Evolutionary conservation across 1,140 invertebrate genomes (phyloP).

Genomic region (Heliconius eleuchia): DNA sequence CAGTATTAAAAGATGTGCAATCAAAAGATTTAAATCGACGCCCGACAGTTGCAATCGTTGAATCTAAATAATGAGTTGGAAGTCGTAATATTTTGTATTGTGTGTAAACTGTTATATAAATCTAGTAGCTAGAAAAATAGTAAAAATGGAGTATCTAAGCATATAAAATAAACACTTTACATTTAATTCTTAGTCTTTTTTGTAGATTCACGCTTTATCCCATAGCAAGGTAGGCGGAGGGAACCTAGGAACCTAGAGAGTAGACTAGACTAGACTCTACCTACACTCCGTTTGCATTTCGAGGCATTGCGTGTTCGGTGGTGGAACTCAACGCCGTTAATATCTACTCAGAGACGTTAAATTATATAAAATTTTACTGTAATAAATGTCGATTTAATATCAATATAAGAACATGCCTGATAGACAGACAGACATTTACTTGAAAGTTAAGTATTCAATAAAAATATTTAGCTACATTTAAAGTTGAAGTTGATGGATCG

Average conservation of each 20-base stretch:
- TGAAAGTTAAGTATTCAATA: not conserved
- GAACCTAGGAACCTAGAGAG: too few species aligned
- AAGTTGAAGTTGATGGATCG: conserved; percentile 4
- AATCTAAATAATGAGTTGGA: not conserved
- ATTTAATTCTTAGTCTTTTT: too few species aligned
- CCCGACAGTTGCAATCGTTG: not conserved
- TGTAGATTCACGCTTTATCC: too few species aligned
- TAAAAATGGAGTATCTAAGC: not conserved
- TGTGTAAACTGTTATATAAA: not conserved
- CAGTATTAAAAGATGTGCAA: conserved; percentile 13
- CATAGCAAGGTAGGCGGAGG: too few species aligned
- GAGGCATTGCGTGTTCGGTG: too few species aligned
- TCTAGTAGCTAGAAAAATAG: not conserved
- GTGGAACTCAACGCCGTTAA: too few species aligned
- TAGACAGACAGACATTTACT: not conserved
- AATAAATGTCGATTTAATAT: not conserved
- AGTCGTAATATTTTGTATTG: not conserved
- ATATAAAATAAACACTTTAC: not conserved
- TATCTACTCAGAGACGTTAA: not conserved
- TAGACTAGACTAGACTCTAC: too few species aligned
- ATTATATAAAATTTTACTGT: not conserved
- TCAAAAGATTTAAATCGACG: not conserved
- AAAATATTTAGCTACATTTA: not conserved
- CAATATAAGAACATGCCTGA: not conserved
- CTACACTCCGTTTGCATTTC: too few species aligned